phyloP scores from a whole-genome alignment of 2,888 invertebrate genomes.

The Leptodirus hochenwartii region DNA sequence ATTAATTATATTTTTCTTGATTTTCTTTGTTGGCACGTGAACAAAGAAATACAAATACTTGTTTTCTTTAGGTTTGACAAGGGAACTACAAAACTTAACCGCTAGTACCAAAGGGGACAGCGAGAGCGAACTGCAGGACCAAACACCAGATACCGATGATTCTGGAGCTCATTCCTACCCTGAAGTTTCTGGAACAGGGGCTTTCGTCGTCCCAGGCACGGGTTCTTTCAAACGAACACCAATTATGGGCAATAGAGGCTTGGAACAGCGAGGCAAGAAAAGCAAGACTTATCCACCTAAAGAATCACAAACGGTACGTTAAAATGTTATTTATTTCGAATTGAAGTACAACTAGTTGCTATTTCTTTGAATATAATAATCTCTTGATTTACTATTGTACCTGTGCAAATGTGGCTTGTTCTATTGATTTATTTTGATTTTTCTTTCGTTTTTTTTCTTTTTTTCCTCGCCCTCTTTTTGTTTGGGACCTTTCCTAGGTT shows the following conservation, averaged over 20 bases:
- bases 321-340: constrained; percentile 1
- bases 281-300: constrained; percentile 37
- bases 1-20: not conserved
- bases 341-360: constrained; percentile 5
- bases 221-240: constrained; percentile 38
- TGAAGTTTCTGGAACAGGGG: constrained; percentile 28
- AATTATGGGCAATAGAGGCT: constrained; percentile 38
- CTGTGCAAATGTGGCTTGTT: too few relatives aligned
- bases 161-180: constrained; percentile 35
- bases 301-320: constrained; percentile 22
- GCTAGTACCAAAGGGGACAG: constrained; percentile 37
- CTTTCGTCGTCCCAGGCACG: constrained; percentile 27
- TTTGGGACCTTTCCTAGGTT: too few relatives aligned
- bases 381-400: too few relatives aligned
- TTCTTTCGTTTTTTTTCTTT: constrained; percentile 4
- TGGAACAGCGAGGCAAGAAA: constrained; percentile 45
- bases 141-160: constrained; percentile 58
- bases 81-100: constrained; percentile 29
- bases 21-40: too few relatives aligned
- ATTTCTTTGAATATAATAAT: not conserved
- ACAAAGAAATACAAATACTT: too few relatives aligned
- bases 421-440: too few relatives aligned
- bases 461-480: constrained; percentile 21
- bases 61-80: constrained; percentile 24
- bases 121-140: constrained; percentile 51